Conservation (phyloP, 2,797 vertebrate species). For the Brotula barbata region DNA sequence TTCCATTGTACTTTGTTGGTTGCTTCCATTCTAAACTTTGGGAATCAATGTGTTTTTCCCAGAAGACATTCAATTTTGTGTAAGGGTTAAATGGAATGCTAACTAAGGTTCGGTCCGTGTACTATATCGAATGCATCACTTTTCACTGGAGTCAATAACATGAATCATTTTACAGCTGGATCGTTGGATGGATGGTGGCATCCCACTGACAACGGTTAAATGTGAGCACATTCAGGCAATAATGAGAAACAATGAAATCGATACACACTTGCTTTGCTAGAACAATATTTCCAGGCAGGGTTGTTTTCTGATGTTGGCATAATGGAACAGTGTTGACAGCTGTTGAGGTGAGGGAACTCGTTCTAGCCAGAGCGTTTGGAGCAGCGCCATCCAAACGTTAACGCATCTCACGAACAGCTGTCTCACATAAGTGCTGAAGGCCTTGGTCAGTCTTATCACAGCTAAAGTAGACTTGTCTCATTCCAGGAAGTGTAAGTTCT, state of each 20-base stretch:
- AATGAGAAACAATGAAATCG: slow-evolving; percentile 28
- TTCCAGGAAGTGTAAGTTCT: slow-evolving; percentile 52
- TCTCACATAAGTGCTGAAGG: slow-evolving; percentile 8
- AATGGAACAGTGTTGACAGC: slow-evolving; percentile 66
- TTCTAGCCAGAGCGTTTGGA: slow-evolving; percentile 46
- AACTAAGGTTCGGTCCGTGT: too few relatives aligned
- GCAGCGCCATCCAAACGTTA: slow-evolving; percentile 37
- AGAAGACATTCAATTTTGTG: too few relatives aligned
- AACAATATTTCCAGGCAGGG: slow-evolving; percentile 42
- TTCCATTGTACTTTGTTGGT: too few relatives aligned
- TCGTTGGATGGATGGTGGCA: too few relatives aligned
- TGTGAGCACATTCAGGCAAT: too few relatives aligned
- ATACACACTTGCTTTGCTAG: slow-evolving; percentile 20
- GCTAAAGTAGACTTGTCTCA: slow-evolving; percentile 37
- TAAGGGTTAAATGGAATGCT: too few relatives aligned
- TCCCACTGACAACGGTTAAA: too few relatives aligned
- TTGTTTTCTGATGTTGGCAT: slow-evolving; percentile 39
- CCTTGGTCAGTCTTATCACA: slow-evolving; percentile 38
- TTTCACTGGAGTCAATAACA: too few relatives aligned
- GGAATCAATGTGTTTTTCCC: too few relatives aligned
- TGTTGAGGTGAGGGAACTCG: slow-evolving; percentile 49
- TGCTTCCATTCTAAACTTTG: too few relatives aligned
- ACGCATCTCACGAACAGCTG: slow-evolving; percentile 48
- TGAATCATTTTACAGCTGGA: too few relatives aligned
- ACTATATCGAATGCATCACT: too few relatives aligned